Percentiles rank a stretch among this genome's conserved stretches.
Conservation (phyloP, 1,140 invertebrate genomes). For the Halotydeus destructor region DNA sequence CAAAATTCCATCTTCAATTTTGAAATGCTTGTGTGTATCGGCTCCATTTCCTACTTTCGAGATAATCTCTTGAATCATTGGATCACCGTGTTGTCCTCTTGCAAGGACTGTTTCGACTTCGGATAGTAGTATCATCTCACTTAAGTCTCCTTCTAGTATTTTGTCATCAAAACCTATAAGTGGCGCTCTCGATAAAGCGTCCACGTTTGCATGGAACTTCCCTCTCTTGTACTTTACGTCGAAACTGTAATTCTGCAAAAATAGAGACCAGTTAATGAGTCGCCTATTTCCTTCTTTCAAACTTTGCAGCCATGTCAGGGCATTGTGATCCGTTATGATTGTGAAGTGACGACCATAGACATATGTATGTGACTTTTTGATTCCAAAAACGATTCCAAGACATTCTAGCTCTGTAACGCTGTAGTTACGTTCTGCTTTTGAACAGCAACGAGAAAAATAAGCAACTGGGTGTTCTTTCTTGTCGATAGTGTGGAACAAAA, state of each 20-base stretch:
- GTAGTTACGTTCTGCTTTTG: conserved; percentile 20
- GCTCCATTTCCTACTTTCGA: too few species aligned
- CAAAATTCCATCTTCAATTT: too few species aligned
- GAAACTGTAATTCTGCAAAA: conserved; percentile 10
- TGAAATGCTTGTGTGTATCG: too few species aligned
- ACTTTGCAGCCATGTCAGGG: conserved; percentile 18
- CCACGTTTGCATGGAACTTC: conserved; percentile 7
- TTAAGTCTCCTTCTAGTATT: too few species aligned
- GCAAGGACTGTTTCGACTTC: too few species aligned
- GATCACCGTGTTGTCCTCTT: too few species aligned
- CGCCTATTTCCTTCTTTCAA: conserved; percentile 6
- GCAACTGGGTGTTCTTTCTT: background rate
- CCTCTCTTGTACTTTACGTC: conserved; percentile 8
- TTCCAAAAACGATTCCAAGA: conserved; percentile 26
- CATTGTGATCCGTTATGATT: conserved; percentile 28
- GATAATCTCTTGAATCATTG: too few species aligned
- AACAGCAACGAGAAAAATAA: conserved; percentile 2
- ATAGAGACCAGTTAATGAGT: conserved; percentile 9
- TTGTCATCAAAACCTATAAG: too few species aligned
- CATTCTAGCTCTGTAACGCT: conserved; percentile 33
- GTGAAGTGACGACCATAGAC: conserved; percentile 25
- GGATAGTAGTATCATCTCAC: too few species aligned
- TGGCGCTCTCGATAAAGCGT: conserved; percentile 9
- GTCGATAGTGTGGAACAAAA: conserved; percentile 18
- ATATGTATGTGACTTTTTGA: conserved; percentile 30